These are phyloP conservation scores for Palythoa heliodiscus DNA, from an alignment of 92 coral and sea anemone species.

Conservation along the genomic window DNA sequence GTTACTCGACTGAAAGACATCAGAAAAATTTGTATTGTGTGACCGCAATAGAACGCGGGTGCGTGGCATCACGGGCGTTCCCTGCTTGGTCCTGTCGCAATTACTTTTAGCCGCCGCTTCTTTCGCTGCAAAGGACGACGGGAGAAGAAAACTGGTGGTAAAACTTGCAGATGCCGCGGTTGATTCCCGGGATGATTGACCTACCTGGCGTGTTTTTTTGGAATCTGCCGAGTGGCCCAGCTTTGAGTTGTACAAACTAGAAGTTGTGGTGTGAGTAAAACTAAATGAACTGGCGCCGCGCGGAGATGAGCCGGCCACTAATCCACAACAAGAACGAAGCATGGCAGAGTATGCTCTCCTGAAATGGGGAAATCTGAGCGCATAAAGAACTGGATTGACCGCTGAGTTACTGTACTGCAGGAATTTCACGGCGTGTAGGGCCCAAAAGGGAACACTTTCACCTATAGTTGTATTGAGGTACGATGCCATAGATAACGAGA, in stretches of 20 bases:
- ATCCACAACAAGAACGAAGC: constrained; percentile 53
- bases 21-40: not conserved
- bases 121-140: constrained; percentile 38
- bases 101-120: not conserved
- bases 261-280: constrained; percentile 6
- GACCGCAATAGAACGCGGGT: constrained; percentile 7
- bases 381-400: constrained; percentile 67
- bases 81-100: not conserved
- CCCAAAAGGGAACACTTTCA: constrained; percentile 46
- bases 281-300: constrained; percentile 1
- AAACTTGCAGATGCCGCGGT: not conserved
- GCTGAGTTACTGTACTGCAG: constrained; percentile 79
- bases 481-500: constrained; percentile 52
- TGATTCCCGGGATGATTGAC: not conserved
- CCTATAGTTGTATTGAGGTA: constrained; percentile 4
- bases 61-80: constrained; percentile 25
- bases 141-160: constrained; percentile 21
- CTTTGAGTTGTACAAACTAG: constrained; percentile 18
- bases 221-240: not conserved
- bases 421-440: constrained; percentile 68
- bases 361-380: constrained; percentile 74
- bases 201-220: not conserved
- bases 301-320: not conserved
- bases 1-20: not conserved
- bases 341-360: constrained; percentile 64